phyloP scores from a whole-genome alignment of 2,797 vertebrate species.

The Ispidina lecontei region DNA sequence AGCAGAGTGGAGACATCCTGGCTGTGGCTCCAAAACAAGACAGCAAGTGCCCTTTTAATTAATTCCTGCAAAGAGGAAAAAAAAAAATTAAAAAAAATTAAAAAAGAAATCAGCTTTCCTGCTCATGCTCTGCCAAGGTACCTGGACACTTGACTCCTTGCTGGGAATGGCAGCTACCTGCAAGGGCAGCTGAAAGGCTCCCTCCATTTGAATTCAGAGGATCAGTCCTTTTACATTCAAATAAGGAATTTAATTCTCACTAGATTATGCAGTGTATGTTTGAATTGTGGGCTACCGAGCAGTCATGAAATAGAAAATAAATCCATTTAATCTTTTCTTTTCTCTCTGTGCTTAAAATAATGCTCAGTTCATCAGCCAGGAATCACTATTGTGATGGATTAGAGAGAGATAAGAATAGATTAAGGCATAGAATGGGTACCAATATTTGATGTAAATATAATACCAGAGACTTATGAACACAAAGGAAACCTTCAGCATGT shows the following conservation, averaged over 20 bases:
- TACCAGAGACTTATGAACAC: not conserved
- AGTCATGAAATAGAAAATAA: not conserved
- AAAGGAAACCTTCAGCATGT: not conserved
- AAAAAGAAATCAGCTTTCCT: not conserved
- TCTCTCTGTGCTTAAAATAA: not conserved
- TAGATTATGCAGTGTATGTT: not conserved
- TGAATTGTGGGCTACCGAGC: not conserved
- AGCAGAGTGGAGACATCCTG: not conserved
- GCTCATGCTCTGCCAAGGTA: not conserved
- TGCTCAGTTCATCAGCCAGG: not conserved
- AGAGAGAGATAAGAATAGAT: not conserved
- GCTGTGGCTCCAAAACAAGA: not conserved
- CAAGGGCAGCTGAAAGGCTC: not conserved
- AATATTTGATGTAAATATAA: not conserved
- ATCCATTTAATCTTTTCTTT: not conserved
- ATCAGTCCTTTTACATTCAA: not conserved
- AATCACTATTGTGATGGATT: not conserved
- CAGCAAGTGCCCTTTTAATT: not conserved
- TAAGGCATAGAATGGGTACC: accelerated
- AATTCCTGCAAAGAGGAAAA: not conserved
- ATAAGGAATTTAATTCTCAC: not conserved
- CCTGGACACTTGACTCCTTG: not conserved
- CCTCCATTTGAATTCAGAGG: not conserved
- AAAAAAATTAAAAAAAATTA: too few species aligned
- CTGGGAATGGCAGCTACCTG: not conserved